Evolutionary conservation across 1,140 invertebrate species (phyloP).

Genomic region (Eriocheir sinensis): DNA sequence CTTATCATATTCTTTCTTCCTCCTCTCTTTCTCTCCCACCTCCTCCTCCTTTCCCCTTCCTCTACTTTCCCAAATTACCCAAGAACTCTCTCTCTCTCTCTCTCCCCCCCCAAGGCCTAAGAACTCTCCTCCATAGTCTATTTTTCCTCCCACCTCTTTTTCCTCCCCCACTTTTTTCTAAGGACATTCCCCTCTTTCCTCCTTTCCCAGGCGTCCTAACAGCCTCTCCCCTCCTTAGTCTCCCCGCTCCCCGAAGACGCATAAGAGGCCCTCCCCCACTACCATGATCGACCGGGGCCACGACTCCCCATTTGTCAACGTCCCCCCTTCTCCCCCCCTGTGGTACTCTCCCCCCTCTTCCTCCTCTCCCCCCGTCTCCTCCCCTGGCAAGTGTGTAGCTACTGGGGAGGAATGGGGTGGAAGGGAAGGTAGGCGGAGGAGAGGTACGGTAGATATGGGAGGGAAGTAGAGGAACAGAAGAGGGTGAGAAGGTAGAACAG

Average conservation of each 20-base stretch:
- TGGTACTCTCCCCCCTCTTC: background rate
- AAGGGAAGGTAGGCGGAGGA: background rate
- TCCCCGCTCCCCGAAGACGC: no score
- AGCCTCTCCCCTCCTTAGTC: no score
- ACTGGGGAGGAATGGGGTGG: background rate
- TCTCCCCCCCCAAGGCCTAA: no score
- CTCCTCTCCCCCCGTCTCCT: background rate
- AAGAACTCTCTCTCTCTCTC: no score
- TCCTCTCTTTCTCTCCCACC: background rate
- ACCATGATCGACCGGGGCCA: no score
- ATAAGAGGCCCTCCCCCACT: no score
- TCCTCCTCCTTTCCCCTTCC: background rate
- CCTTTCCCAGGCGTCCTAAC: no score
- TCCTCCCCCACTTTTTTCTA: no score
- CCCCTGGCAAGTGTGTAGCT: background rate
- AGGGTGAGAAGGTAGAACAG: no score
- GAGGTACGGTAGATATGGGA: background rate
- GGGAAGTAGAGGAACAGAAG: background rate
- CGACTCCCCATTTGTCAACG: background rate
- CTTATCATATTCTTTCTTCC: background rate
- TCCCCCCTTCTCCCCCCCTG: background rate
- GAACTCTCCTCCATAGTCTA: no score
- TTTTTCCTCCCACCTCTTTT: no score
- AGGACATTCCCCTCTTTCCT: no score
- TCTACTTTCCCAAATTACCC: constrained; percentile 7